Evolutionary conservation across 2,888 invertebrate genomes (phyloP), one percentile per base, ranked within the genome.

Genomic region (Dryocosmus kuriphilus): DNA sequence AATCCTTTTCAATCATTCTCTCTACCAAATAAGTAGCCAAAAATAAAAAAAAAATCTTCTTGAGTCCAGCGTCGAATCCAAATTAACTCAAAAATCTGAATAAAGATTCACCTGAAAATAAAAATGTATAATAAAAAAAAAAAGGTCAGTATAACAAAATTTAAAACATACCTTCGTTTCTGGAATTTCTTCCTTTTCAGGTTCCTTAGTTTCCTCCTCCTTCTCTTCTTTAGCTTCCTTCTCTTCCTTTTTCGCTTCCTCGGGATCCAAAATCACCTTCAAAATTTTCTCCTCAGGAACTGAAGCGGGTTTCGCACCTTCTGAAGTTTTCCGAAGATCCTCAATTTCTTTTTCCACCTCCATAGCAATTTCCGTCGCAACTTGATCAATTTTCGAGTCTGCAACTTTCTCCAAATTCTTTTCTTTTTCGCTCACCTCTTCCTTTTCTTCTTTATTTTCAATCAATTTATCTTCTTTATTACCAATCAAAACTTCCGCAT

Each of bases 391-490:
- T 24, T 22, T 55, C 2, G 22, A 24, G 0, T 67, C 46, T 7
- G 7, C 9, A 9, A 22, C 11, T 32, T 35, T 63, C 8, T 75
- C 61, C 1, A 14, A n/a, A 14, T 55, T 30, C 14, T 38, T 60
- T 16, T 24, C 60, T 22, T 55, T 65, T 65, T 55, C 65, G 2
- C 5, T 32, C 1, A 51, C 14, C 22, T 46, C 77, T 16, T 74
- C 83, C 1, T 79, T 74, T 71, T 82, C 82, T 0, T 71, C 77
- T n/a, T 74, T 16, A 65, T 32, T 57, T 74, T 77, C 14, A 78
- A 32, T n/a, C n/a, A n/a, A n/a, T n/a, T n/a, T n/a, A n/a, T 82
- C 82, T 0, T 71, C 77, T n/a, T 74, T 16, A 65, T 32, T 57
- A 73, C 76, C 14, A 78, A 32, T 9, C 46, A n/a, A 14, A 71